Conservation (phyloP, 2,888 invertebrate genomes). For the Brachyptera putata region DNA sequence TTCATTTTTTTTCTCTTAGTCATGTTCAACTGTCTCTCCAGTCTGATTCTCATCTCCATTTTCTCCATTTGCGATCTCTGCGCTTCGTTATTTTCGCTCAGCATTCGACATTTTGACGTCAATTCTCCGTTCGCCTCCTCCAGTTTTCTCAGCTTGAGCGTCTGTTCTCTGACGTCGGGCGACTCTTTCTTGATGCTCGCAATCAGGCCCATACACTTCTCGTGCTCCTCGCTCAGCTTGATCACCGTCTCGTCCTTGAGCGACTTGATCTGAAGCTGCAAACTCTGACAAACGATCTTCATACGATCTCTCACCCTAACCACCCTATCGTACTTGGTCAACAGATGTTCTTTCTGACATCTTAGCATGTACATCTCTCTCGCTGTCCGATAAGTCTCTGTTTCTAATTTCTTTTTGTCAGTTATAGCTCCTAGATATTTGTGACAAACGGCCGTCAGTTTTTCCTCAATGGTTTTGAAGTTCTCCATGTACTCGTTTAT, state of each 20-base stretch:
- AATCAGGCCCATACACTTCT: background rate
- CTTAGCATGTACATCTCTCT: background rate
- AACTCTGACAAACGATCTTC: background rate
- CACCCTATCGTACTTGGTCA: background rate
- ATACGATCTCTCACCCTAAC: background rate
- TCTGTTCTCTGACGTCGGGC: background rate
- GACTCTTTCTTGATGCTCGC: background rate
- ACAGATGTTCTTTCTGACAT: background rate
- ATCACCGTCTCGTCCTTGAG: background rate
- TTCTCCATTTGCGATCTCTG: background rate
- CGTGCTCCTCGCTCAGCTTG: background rate
- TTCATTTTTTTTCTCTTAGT: background rate
- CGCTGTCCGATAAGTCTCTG: background rate
- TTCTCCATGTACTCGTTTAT: background rate
- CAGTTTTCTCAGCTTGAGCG: background rate
- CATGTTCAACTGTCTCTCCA: background rate
- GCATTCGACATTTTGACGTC: no score
- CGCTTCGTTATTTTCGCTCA: no score
- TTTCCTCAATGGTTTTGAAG: background rate
- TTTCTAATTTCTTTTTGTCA: background rate
- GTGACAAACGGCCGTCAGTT: background rate
- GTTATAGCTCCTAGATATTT: background rate
- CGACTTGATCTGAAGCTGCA: background rate
- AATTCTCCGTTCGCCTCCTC: background rate
- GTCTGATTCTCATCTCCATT: background rate